Conservation (phyloP, 2,113 vertebrate genomes). For the Salvelinus sp. region DNA sequence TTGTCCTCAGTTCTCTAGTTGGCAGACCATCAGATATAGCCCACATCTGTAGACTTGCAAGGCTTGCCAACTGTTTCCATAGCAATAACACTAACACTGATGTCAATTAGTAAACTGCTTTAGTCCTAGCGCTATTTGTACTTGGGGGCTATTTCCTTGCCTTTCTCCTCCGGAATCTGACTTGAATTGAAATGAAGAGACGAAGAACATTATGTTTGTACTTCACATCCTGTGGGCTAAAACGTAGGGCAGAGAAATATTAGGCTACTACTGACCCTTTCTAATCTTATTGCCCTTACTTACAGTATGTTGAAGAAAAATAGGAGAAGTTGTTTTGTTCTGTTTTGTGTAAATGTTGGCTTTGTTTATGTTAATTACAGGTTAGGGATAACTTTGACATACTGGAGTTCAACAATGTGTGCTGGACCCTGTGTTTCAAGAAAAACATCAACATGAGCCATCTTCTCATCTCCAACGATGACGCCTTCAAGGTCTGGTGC, state of each 20-base stretch:
- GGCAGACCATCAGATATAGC: background rate
- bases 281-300: slow-evolving; percentile 43
- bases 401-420: slow-evolving; percentile 88
- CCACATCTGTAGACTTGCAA: background rate
- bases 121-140: slow-evolving; percentile 42
- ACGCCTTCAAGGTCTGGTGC: slow-evolving; percentile 89
- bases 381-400: slow-evolving; percentile 87
- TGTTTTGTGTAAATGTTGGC: too few species aligned
- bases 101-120: slow-evolving; percentile 34
- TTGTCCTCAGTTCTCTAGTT: background rate
- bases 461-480: slow-evolving; percentile 80
- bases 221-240: slow-evolving; percentile 50
- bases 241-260: slow-evolving; percentile 45
- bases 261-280: slow-evolving; percentile 40
- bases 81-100: slow-evolving; percentile 27
- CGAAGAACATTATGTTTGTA: slow-evolving; percentile 47
- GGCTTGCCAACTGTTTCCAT: slow-evolving; percentile 25
- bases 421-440: slow-evolving; percentile 87
- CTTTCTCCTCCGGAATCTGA: slow-evolving; percentile 54
- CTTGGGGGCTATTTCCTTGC: slow-evolving; percentile 47
- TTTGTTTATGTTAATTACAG: slow-evolving; percentile 50
- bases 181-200: slow-evolving; percentile 66
- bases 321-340: too few species aligned
- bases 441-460: slow-evolving; percentile 82
- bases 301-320: background rate